Conservation (phyloP, 1,140 invertebrate genomes). For the Heliconius hewitsoni region DNA sequence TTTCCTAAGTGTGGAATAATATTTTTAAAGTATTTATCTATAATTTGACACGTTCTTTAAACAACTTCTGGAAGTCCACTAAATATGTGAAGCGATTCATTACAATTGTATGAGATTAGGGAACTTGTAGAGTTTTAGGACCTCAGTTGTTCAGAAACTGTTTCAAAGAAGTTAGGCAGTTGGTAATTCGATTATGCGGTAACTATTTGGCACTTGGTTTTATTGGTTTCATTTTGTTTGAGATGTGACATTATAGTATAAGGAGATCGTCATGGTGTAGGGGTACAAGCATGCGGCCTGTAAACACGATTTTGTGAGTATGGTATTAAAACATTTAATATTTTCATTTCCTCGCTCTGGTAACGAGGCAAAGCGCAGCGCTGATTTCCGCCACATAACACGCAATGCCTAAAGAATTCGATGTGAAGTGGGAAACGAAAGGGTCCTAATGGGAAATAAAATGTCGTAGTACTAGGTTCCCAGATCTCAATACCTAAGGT, state of each 20-base stretch:
- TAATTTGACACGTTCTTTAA: background rate
- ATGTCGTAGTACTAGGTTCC: too few species aligned
- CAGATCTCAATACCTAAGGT: too few species aligned
- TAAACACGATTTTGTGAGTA: background rate
- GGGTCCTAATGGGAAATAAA: too few species aligned
- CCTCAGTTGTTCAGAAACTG: background rate
- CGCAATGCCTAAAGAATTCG: too few species aligned
- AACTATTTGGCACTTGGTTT: background rate
- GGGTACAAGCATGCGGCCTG: background rate
- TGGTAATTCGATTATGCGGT: background rate
- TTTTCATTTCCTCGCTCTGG: too few species aligned
- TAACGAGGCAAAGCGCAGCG: too few species aligned
- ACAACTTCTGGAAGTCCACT: background rate
- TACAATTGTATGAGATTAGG: constrained; percentile 5
- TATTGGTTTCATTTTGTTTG: background rate
- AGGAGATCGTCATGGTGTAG: too few species aligned
- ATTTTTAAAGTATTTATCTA: background rate
- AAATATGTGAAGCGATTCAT: background rate
- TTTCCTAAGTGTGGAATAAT: too few species aligned
- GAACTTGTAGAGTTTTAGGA: background rate
- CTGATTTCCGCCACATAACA: too few species aligned
- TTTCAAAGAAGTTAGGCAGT: constrained; percentile 3
- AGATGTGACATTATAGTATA: background rate
- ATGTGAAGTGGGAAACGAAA: too few species aligned
- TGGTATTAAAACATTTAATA: too few species aligned